Base-by-base conservation (phyloP, 1,140 invertebrate species). In the Lepidurus couesii region DNA sequence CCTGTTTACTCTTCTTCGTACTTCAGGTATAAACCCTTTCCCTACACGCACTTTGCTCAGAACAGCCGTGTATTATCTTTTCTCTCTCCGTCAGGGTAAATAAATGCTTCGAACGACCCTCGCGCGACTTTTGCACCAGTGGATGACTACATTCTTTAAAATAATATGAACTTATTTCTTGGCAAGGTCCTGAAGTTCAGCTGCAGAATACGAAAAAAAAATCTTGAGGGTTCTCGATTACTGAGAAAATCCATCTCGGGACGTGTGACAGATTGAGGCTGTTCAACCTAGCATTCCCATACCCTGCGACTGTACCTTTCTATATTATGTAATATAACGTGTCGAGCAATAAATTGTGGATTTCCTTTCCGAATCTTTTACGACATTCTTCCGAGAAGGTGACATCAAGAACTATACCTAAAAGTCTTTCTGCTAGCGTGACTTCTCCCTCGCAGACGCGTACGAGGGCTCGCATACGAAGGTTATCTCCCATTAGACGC, bases 81-180 rank as follows among this genome's bases (percentile, higher is more conserved):
- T 7, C 75, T 43, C 75, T 43, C 75, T 75, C 75, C 75, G n/a
- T 75, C 42, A 9, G 75, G 75, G 75, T 75, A 75, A 9, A 44
- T 75, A 21, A 75, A 9, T 34, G 10, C 26, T 2, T 75, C 44
- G 53, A 16, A 73, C 16, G 16, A n/a, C 16, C 21, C 16, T 73
- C 21, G 53, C 16, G 4, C 3, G 21, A 16, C 16, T n/a, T 73
- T n/a, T n/a, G 53, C 16, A 73, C 16, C 21, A 73, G 2, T n/a
- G 16, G 16, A 73, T 24, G 5, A 73, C 53, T 73, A 73, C 3
- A 16, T 73, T n/a, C 2, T 73, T 34, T 4, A 34, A 34, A 34
- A 34, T 34, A 34, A 34, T 4, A 34, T 34, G 34, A 34, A 34
- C 34, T 34, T 34, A 34, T 4, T 34, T 34, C 34, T 34, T 34